Evolutionary conservation across 2,888 invertebrate genomes (phyloP), one percentile per base, ranked within the genome.

Genomic region (Petrophora chlorosata): DNA sequence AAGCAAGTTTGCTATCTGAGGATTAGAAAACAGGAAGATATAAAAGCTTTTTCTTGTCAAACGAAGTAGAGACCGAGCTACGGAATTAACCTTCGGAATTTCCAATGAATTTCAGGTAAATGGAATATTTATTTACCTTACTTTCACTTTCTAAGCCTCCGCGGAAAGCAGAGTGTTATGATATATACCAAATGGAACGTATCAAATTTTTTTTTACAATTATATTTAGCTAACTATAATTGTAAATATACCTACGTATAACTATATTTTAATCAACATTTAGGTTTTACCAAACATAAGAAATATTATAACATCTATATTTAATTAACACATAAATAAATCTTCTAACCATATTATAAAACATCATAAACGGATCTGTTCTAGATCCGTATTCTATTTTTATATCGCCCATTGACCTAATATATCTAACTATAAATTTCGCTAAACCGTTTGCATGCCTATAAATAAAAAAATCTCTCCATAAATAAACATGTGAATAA

Each of bases 321-420:
- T 1, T 7, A n/a, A 23, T n/a, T n/a, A 23, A 4, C 10, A 25
- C 1, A 32, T 17, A 4, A 19, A 39, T 33, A 33, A 46, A 39
- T 39, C 28, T 17, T 22, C 13, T 13, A 10, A 25, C 23, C 36
- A 45, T 22, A 13, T 22, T 25, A 28, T 15, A 45, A 46, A 33
- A 39, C 15, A 12, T 25, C 8, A 14, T 30, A 22, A 35, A 34
- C 9, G 25, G n/a, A 42, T 42, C 15, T 47, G 47, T 47, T 50
- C 44, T 51, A 59, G 64, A 55, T 53, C 46, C 59, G 58, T 48
- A 26, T 3, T 49, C 59, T 76, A 78, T 78, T 72, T 75, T 53
- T 12, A 55, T 36, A 48, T 63, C 76, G 73, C 76, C 74, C 65
- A 74, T 69, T 73, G 71, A 70, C 66, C 65, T 65, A 71, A 67